phyloP scores from a whole-genome alignment of 2,888 invertebrate species.

The Lasioglossum vierecki region DNA sequence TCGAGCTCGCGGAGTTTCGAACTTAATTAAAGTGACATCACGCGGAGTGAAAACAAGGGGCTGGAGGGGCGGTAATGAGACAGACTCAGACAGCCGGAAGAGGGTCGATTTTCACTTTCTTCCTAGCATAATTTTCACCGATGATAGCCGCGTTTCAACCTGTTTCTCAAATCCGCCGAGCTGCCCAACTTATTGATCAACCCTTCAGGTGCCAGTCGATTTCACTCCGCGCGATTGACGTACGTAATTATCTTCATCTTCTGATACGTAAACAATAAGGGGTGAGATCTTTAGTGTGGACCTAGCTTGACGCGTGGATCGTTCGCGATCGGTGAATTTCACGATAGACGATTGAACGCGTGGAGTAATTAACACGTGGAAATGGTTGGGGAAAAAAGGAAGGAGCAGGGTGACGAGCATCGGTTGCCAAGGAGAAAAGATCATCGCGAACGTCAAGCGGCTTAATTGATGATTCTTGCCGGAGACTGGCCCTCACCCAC shows the following conservation, averaged over 20 bases:
- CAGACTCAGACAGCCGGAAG: constrained; percentile 16
- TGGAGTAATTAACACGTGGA: not conserved
- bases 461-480: constrained; percentile 70
- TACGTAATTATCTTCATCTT: not conserved
- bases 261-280: not conserved
- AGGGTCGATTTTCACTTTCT: constrained; percentile 29
- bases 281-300: not conserved
- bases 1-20: constrained; percentile 32
- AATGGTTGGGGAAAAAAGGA: constrained; percentile 6
- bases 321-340: not conserved
- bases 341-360: not conserved
- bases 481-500: constrained; percentile 36
- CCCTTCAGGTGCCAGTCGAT: not conserved
- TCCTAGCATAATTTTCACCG: not conserved
- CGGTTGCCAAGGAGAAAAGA: constrained; percentile 30
- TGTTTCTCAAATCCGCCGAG: not conserved
- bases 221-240: not conserved
- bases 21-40: constrained; percentile 49
- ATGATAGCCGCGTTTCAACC: not conserved
- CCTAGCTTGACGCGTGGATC: not conserved
- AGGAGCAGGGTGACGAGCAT: not conserved
- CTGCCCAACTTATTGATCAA: not conserved
- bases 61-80: constrained; percentile 15
- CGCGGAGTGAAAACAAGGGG: constrained; percentile 24
- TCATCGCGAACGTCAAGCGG: constrained; percentile 61